phyloP scores from a whole-genome alignment of 2,113 vertebrate genomes.

The Anser brachyrhynchus region DNA sequence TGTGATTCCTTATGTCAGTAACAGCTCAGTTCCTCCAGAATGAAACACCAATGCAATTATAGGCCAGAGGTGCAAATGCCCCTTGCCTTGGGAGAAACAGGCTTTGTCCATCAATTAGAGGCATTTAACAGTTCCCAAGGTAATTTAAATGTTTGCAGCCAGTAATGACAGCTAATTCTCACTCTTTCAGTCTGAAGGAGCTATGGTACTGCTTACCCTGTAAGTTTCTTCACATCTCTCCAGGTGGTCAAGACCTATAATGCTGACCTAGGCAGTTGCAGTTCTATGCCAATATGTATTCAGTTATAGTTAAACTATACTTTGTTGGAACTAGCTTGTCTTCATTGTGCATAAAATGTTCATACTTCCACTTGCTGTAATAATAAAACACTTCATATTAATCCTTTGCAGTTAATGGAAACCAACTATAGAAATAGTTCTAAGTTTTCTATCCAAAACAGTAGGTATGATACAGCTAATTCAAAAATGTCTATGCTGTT shows the following conservation, averaged over 20 bases:
- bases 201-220: not conserved
- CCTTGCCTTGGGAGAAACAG: constrained; percentile 33
- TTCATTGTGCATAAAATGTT: not conserved
- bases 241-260: not conserved
- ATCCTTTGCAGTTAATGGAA: not conserved
- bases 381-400: not conserved
- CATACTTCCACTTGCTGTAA: not conserved
- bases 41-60: constrained; percentile 7
- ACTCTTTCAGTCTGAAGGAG: not conserved
- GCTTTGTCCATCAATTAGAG: constrained; percentile 19
- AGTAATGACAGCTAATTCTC: not conserved
- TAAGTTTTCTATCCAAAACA: not conserved
- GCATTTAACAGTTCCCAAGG: constrained; percentile 11
- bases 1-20: not conserved
- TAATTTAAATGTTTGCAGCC: constrained; percentile 23
- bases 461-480: not conserved
- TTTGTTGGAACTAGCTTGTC: not conserved
- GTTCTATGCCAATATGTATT: not conserved
- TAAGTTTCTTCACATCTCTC: not conserved
- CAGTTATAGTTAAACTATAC: not conserved
- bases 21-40: not conserved
- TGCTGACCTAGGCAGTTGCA: not conserved
- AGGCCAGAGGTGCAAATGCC: constrained; percentile 26
- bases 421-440: not conserved
- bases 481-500: not conserved